These are phyloP conservation scores for Crypturellus tataupa DNA, from an alignment of 2,797 vertebrate species.

Conservation along the genomic window DNA sequence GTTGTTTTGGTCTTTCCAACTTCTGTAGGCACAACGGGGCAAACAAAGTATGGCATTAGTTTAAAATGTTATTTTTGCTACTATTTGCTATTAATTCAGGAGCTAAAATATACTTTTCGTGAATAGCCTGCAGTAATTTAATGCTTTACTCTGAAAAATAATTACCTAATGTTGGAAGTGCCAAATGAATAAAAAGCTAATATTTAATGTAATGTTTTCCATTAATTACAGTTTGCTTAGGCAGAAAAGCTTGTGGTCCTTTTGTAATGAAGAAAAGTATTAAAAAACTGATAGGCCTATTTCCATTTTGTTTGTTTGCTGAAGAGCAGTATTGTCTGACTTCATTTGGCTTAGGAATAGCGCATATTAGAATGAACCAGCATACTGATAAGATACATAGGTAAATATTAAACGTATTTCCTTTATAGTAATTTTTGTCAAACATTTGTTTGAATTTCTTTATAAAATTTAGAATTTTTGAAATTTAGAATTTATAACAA, in stretches of 20 bases:
- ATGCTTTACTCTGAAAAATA: neutral
- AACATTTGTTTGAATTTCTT: slow-evolving; percentile 1
- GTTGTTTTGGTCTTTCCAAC: neutral
- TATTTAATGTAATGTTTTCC: neutral
- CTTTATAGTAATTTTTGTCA: neutral
- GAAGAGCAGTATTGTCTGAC: neutral
- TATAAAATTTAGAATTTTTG: neutral
- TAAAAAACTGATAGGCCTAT: neutral
- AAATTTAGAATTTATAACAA: neutral
- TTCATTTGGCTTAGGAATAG: neutral
- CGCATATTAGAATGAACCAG: neutral
- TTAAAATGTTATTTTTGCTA: neutral
- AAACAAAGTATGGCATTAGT: neutral
- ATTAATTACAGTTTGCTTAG: slow-evolving; percentile 11
- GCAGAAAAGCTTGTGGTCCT: neutral
- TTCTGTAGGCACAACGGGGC: neutral
- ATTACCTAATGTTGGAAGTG: neutral
- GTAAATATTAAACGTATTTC: neutral
- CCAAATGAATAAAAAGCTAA: slow-evolving; percentile 6
- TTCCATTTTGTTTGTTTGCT: slow-evolving; percentile 9
- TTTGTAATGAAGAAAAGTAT: neutral
- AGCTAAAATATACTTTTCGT: neutral
- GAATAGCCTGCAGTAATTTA: neutral
- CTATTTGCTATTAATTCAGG: neutral
- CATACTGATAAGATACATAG: neutral